phyloP scores from a whole-genome alignment of 2,888 invertebrate species.

The Apomyelois bistriatella region DNA sequence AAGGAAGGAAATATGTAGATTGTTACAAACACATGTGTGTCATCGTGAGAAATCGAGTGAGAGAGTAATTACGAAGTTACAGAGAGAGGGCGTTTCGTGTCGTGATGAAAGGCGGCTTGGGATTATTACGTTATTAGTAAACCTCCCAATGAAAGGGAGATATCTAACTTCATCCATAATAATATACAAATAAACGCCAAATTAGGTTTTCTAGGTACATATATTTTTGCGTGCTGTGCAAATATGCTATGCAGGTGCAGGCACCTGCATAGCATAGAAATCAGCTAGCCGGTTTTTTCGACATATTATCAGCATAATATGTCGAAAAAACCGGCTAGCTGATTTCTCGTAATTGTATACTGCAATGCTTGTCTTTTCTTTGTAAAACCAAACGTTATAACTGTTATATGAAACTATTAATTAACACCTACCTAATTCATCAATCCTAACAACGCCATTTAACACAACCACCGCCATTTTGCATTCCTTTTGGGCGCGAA shows the following conservation, averaged over 20 bases:
- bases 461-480: conserved; percentile 54
- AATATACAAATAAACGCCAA: too few relatives aligned
- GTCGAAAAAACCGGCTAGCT: too few relatives aligned
- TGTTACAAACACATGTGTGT: conserved; percentile 8
- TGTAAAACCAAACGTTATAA: too few relatives aligned
- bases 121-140: conserved; percentile 5
- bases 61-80: neutral
- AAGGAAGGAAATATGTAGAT: conserved; percentile 3
- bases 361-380: too few relatives aligned
- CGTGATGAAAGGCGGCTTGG: neutral
- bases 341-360: too few relatives aligned
- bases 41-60: neutral
- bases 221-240: too few relatives aligned
- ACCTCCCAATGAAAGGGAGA: conserved; percentile 22
- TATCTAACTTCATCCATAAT: neutral
- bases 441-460: conserved; percentile 30
- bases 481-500: conserved; percentile 58
- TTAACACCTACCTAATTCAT: neutral
- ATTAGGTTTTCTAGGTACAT: too few relatives aligned
- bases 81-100: neutral
- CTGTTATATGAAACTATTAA: too few relatives aligned
- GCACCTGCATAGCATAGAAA: too few relatives aligned
- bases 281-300: too few relatives aligned
- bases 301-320: too few relatives aligned
- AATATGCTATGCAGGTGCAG: too few relatives aligned